Conservation (phyloP, 2,113 vertebrate genomes). For the Rhinogobius similis region DNA sequence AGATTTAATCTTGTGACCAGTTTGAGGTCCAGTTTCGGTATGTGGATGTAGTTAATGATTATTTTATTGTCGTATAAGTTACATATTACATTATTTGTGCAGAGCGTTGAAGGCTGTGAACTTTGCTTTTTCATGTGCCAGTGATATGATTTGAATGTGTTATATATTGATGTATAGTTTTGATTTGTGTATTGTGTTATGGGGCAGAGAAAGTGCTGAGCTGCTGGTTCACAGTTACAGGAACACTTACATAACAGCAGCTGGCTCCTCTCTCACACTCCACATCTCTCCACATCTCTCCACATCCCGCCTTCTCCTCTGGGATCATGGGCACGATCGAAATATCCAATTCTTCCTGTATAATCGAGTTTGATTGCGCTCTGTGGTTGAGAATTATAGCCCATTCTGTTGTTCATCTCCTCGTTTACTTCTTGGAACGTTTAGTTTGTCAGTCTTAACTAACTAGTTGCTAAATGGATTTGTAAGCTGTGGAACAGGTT, state of each 20-base stretch:
- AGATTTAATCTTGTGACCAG: neutral
- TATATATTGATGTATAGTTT: conserved; percentile 8
- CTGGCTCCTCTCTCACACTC: conserved; percentile 59
- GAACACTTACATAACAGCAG: conserved; percentile 69
- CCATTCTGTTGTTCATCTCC: too few relatives aligned
- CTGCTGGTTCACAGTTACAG: conserved; percentile 40
- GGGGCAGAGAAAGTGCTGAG: conserved; percentile 29
- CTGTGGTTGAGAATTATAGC: neutral
- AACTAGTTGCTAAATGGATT: too few relatives aligned
- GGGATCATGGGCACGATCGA: conserved; percentile 30
- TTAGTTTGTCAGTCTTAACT: too few relatives aligned
- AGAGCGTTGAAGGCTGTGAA: neutral
- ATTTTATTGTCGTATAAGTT: neutral
- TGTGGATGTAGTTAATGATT: neutral
- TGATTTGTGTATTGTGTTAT: conserved; percentile 21
- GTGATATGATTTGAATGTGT: conserved; percentile 5
- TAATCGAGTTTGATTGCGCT: conserved; percentile 17
- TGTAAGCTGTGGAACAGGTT: conserved; percentile 20
- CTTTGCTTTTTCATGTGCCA: neutral
- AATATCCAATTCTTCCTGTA: conserved; percentile 31
- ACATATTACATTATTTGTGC: neutral
- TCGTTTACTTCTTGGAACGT: too few relatives aligned
- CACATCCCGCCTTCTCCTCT: conserved; percentile 30
- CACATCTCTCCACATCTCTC: conserved; percentile 9
- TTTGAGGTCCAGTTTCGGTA: neutral